phyloP scores from a whole-genome alignment of 2,797 vertebrate species.

The Heliangelus exortis region DNA sequence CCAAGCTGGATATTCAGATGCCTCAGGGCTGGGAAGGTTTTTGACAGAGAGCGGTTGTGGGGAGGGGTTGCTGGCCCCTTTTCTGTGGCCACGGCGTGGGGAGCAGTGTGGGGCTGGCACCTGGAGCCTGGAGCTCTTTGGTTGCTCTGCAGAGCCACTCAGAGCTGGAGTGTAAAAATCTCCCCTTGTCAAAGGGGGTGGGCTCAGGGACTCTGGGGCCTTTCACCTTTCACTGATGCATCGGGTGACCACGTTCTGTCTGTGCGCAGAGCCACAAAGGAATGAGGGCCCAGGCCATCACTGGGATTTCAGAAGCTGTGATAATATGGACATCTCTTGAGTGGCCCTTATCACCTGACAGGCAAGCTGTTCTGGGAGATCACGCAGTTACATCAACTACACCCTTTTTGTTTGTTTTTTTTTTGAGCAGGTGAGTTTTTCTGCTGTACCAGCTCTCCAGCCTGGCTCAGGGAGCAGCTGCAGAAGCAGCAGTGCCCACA shows the following conservation, averaged over 20 bases:
- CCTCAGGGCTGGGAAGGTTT: not conserved
- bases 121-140: rapidly evolving
- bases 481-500: not conserved
- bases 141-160: not conserved
- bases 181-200: not conserved
- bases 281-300: not conserved
- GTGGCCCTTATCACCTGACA: not conserved
- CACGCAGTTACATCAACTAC: not conserved
- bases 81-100: rapidly evolving
- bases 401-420: not conserved
- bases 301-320: not conserved
- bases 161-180: not conserved
- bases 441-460: not conserved
- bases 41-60: not conserved
- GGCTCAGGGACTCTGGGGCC: no score
- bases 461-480: not conserved
- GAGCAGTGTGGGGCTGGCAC: not conserved
- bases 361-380: not conserved
- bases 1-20: not conserved
- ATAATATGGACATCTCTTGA: not conserved
- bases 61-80: not conserved
- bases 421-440: not conserved
- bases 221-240: not conserved
- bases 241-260: not conserved
- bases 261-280: rapidly evolving